A percentile compares a stretch with the other conserved stretches of the same genome.
Conservation (phyloP, 2,888 invertebrate genomes). For the Cephus sareptanus region DNA sequence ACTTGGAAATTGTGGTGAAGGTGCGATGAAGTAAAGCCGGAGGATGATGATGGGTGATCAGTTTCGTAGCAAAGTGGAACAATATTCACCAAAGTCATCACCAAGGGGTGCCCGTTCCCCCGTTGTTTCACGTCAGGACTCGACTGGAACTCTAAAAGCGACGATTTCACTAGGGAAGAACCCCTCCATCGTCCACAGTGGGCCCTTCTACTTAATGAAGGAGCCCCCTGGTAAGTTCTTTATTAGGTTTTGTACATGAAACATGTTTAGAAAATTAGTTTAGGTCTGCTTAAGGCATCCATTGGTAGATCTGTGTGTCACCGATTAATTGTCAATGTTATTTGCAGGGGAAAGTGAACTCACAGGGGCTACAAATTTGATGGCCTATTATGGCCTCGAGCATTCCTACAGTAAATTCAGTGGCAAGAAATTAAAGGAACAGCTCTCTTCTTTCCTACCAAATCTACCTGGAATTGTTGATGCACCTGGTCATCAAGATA, state of each 20-base stretch:
- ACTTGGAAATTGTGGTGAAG: constrained; percentile 16
- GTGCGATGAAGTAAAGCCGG: constrained; percentile 63
- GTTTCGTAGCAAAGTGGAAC: constrained; percentile 88
- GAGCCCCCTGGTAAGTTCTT: constrained; percentile 84
- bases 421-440: constrained; percentile 95
- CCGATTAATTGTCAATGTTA: constrained; percentile 17
- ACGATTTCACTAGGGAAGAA: constrained; percentile 97
- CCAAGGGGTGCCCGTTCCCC: constrained; percentile 94
- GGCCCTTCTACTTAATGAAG: constrained; percentile 98
- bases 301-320: not conserved
- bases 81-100: constrained; percentile 95
- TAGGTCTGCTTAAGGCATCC: not conserved
- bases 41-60: constrained; percentile 92
- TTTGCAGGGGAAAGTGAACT: constrained; percentile 86
- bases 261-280: not conserved
- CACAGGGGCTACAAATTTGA: constrained; percentile 96
- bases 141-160: constrained; percentile 96
- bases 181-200: constrained; percentile 96
- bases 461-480: constrained; percentile 96
- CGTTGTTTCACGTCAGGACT: constrained; percentile 95
- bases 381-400: constrained; percentile 95
- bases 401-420: constrained; percentile 98
- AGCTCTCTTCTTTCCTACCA: constrained; percentile 93
- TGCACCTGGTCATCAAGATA: constrained; percentile 82
- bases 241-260: not conserved